Evolutionary conservation across 1,140 invertebrate species (phyloP), one percentile per base, ranked within the genome.

Genomic region (Rhagoletis pomonella): DNA sequence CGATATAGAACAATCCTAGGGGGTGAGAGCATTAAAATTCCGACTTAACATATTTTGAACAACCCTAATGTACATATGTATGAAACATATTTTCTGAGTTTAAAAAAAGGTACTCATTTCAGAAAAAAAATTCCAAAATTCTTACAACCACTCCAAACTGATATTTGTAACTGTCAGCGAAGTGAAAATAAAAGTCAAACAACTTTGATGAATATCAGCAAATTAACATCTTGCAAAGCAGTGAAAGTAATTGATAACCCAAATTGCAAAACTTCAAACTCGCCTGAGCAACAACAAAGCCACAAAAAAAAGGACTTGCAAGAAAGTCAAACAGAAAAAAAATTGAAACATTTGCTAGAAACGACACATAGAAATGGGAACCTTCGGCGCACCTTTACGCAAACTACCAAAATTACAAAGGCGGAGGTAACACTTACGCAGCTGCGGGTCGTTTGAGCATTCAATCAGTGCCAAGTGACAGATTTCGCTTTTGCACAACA

Each of bases 231-330:
- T 50, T 81, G 47, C 44, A 19, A 50, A 81, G 47, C 73, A 81
- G 73, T 81, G 73, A 81, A 81, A 81, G 73, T 81, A 81, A 81
- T 81, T 81, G 73, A 81, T 81, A 55, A 81, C 73, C 73, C 73
- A 81, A 81, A 81, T 81, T 81, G n/a, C 73, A 58, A 81, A 50
- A 81, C 42, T 81, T 42, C n/a, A 5, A 81, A 81, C 69, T 73
- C 42, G 42, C 69, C 4, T 50, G 69, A 7, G 69, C 12, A 42
- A 42, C 42, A 73, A 73, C 39, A 67, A 39, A 67, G 29, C 7
- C n/a, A n/a, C 29, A 67, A 67, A 14, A 10, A 10, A 62, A 62
- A 62, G 17, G 10, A 62, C 2, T 55, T 17, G 60, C 60, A n/a
- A 62, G 60, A 9, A 73, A 44, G 44, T 44, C 12, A 44, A 73